phyloP scores from a whole-genome alignment of 37 sponge, comb jelly and placozoan species.

The Hexactinellida sp. region DNA sequence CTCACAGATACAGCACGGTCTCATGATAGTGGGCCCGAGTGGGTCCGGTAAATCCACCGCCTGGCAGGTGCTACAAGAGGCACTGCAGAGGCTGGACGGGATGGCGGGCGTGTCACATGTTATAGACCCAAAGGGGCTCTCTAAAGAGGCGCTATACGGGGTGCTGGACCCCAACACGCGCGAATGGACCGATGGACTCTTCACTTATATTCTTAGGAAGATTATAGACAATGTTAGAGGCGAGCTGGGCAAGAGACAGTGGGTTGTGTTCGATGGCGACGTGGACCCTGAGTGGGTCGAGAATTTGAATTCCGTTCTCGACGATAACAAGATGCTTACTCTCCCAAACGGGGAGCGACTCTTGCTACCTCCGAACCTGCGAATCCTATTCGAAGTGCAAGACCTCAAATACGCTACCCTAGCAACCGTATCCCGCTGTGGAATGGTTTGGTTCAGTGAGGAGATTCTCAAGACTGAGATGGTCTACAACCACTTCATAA shows the following conservation, averaged over 20 bases:
- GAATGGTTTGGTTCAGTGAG: conserved; percentile 99
- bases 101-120: conserved; percentile 89
- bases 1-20: conserved; percentile 71
- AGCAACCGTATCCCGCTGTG: conserved; percentile 96
- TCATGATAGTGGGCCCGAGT: conserved; percentile 99
- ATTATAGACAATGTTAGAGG: conserved; percentile 91
- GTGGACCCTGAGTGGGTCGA: conserved; percentile 99
- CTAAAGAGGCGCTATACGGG: conserved; percentile 88
- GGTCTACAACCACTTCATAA: conserved; percentile 72
- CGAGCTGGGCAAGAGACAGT: conserved; percentile 86
- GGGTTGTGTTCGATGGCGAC: conserved; percentile 97
- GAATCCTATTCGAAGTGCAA: conserved; percentile 97
- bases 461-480: conserved; percentile 86
- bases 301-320: conserved; percentile 92
- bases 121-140: conserved; percentile 95
- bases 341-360: conserved; percentile 95
- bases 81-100: conserved; percentile 77
- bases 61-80: conserved; percentile 88
- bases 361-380: conserved; percentile 63
- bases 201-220: conserved; percentile 89
- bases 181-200: conserved; percentile 98
- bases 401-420: conserved; percentile 90
- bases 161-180: conserved; percentile 93
- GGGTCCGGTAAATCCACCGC: conserved; percentile 94
- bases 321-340: conserved; percentile 96